Evolutionary conservation across 2,113 vertebrate genomes (phyloP).

Genomic region (Crotophaga sulcirostris): DNA sequence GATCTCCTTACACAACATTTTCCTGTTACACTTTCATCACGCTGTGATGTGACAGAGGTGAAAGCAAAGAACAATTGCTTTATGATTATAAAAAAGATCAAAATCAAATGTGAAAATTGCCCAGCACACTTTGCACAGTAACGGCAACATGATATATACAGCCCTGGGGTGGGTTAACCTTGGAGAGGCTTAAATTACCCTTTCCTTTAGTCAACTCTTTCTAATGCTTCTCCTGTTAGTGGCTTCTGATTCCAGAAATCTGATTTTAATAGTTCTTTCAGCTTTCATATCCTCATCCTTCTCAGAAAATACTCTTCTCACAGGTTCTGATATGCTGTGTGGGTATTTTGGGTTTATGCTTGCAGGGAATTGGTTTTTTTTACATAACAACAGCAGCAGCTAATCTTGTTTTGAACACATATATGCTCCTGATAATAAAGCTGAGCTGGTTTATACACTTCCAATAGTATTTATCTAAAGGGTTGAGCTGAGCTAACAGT

Average conservation of each 20-base stretch:
- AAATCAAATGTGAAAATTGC: not conserved
- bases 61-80: constrained; percentile 4
- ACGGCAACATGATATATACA: not conserved
- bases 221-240: not conserved
- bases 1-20: not conserved
- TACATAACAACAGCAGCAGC: not conserved
- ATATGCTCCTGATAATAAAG: not conserved
- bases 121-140: not conserved
- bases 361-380: not conserved
- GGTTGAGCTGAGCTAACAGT: not conserved
- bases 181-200: not conserved
- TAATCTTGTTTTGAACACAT: not conserved
- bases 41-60: not conserved
- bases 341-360: not conserved
- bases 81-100: not conserved
- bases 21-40: not conserved
- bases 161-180: not conserved
- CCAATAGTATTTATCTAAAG: not conserved
- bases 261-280: not conserved
- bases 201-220: not conserved
- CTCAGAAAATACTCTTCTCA: not conserved
- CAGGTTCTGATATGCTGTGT: not conserved
- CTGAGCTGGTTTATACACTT: not conserved
- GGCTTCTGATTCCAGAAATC: not conserved
- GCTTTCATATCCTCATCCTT: not conserved